Conservation (phyloP, 2,797 vertebrate genomes). For the Malurus leucopterus region DNA sequence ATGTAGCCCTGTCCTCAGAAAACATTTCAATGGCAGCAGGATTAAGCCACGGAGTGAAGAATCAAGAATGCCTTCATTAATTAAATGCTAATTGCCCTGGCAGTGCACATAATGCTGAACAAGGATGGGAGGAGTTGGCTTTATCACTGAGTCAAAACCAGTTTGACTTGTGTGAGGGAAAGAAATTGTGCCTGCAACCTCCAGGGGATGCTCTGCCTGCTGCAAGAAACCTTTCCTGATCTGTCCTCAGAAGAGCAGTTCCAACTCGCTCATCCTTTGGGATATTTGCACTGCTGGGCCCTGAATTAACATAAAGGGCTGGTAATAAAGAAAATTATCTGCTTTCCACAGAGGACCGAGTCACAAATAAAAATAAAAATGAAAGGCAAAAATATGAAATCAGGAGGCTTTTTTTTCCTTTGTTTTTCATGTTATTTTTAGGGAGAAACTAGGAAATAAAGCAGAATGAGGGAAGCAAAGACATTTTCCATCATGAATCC, state of each 20-base stretch:
- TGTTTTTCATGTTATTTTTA: neutral
- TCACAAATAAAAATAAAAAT: neutral
- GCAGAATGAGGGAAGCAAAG: neutral
- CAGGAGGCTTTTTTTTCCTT: rapidly evolving
- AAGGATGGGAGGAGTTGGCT: neutral
- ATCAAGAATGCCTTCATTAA: neutral
- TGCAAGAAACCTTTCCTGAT: neutral
- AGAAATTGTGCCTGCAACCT: neutral
- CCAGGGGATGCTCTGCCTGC: neutral
- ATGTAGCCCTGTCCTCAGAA: neutral
- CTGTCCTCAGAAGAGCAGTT: neutral
- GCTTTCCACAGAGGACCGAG: neutral
- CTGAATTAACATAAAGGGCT: neutral
- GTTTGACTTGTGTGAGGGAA: neutral
- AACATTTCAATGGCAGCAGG: neutral
- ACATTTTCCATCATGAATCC: conserved; percentile 11
- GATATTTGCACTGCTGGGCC: neutral
- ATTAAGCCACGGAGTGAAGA: neutral
- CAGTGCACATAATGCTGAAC: neutral
- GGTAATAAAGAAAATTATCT: neutral
- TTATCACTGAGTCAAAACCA: neutral
- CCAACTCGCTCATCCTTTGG: neutral
- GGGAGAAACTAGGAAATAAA: neutral
- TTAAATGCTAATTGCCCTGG: neutral
- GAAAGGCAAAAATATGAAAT: neutral